Conservation (phyloP, 2,797 vertebrate genomes). For the Acridotheres tristis region DNA sequence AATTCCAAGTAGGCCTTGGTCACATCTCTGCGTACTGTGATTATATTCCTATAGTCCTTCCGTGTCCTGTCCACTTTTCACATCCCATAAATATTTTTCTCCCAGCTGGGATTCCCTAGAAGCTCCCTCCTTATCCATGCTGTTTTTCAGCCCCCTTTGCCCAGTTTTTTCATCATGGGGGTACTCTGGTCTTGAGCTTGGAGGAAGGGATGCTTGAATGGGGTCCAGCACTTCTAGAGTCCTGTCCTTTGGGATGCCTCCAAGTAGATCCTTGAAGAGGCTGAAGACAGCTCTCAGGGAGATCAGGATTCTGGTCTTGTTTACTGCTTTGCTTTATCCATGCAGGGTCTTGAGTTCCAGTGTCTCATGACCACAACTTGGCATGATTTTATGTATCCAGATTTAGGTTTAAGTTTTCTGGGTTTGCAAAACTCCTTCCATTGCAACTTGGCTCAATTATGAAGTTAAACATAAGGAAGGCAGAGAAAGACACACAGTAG, state of each 20-base stretch:
- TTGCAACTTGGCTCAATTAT: fast-evolving
- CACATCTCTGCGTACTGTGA: neutral
- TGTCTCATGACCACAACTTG: neutral
- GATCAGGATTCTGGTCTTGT: neutral
- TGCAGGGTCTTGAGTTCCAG: neutral
- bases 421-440: neutral
- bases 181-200: neutral
- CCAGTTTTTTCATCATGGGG: fast-evolving
- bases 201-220: neutral
- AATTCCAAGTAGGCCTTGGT: neutral
- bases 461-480: neutral
- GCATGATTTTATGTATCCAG: neutral
- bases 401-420: neutral
- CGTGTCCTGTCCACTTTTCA: neutral
- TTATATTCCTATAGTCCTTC: neutral
- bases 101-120: neutral
- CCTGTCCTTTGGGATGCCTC: neutral
- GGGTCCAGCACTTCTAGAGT: too few relatives aligned
- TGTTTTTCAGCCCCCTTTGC: neutral
- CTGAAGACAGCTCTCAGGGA: neutral
- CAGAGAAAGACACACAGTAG: neutral
- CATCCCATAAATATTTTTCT: neutral
- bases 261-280: neutral
- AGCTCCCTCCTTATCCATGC: neutral
- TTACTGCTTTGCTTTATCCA: neutral